A percentile compares a stretch with the other conserved stretches of the same genome.
These are phyloP conservation scores for Yponomeuta evonymella DNA, from an alignment of 2,888 invertebrate genomes.

Conservation along the genomic window DNA sequence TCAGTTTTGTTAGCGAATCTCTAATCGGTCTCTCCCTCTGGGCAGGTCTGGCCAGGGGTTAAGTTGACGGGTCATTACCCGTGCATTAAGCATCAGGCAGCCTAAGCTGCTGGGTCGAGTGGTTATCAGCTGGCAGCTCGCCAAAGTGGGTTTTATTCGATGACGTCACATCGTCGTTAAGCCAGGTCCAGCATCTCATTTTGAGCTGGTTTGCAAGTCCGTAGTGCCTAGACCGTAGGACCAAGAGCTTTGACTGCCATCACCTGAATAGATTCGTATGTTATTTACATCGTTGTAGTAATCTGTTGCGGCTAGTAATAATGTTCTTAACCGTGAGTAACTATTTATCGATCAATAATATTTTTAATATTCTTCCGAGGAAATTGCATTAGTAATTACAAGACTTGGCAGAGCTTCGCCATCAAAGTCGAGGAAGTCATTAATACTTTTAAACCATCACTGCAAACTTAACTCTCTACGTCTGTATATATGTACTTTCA, in stretches of 20 bases:
- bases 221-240: not conserved
- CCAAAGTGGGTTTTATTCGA: constrained; percentile 55
- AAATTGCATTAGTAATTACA: too few species aligned
- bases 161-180: constrained; percentile 37
- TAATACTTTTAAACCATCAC: not conserved
- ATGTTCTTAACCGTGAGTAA: too few species aligned
- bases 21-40: too few species aligned
- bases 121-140: constrained; percentile 61
- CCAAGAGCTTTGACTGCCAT: not conserved
- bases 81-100: constrained; percentile 46
- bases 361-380: too few species aligned
- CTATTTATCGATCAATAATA: too few species aligned
- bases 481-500: not conserved
- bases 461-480: not conserved
- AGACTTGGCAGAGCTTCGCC: too few species aligned
- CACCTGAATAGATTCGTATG: not conserved
- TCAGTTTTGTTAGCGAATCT: too few species aligned
- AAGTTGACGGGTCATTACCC: constrained; percentile 54
- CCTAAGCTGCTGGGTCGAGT: constrained; percentile 42
- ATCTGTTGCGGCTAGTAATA: too few species aligned
- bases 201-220: not conserved
- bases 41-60: not conserved
- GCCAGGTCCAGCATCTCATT: constrained; percentile 11
- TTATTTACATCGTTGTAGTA: not conserved
- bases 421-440: not conserved